Conservation (phyloP, 1,140 invertebrate species). For the Caligus rogercresseyi region DNA sequence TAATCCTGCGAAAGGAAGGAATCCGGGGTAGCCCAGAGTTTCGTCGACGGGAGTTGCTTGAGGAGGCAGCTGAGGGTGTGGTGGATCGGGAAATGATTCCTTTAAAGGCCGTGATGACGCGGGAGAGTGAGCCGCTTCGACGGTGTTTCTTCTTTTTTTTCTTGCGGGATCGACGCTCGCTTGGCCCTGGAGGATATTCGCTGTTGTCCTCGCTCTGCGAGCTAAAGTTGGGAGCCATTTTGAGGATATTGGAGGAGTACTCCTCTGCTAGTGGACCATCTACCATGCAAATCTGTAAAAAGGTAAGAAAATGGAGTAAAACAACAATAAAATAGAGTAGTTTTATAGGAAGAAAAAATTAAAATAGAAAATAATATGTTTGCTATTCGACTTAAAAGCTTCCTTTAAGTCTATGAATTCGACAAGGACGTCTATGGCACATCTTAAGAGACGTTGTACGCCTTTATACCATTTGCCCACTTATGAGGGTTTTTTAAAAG, state of each 20-base stretch:
- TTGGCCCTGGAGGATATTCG: not conserved
- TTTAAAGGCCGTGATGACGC: slow-evolving; percentile 14
- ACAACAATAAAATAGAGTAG: no score
- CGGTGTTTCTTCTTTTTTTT: not conserved
- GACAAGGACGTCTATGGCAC: no score
- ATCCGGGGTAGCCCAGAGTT: no score
- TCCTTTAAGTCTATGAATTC: no score
- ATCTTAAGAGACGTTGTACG: no score
- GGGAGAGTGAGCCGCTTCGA: slow-evolving; percentile 9
- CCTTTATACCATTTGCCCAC: no score
- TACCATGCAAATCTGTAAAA: not conserved
- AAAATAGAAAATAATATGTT: no score
- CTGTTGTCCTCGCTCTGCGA: not conserved
- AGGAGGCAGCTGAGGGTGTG: not conserved
- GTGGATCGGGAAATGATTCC: not conserved
- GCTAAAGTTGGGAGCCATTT: not conserved
- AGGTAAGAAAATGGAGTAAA: no score
- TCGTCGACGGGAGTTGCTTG: not conserved
- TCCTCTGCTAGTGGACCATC: not conserved
- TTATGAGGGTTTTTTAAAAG: no score
- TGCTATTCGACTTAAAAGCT: no score
- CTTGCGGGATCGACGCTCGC: not conserved
- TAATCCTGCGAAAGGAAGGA: not conserved
- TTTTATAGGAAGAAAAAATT: no score
- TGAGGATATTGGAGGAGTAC: not conserved